Evolutionary conservation across 2,888 invertebrate species (phyloP).

Genomic region (Melipona bicolor): DNA sequence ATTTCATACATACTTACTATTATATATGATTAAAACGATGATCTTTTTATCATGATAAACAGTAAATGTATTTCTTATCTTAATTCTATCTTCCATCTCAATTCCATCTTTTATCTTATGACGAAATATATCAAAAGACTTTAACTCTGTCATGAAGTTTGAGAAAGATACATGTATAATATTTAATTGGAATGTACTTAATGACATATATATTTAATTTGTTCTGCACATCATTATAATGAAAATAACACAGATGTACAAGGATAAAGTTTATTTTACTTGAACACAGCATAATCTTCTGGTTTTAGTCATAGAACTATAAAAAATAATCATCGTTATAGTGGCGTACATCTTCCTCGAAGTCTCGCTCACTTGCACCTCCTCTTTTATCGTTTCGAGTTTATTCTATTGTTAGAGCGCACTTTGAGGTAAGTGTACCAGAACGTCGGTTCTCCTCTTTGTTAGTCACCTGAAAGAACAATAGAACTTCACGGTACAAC

Average conservation of each 20-base stretch:
- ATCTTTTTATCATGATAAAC: background rate
- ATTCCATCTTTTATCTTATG: background rate
- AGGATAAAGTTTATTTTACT: background rate
- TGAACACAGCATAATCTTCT: conserved; percentile 14
- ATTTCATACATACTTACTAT: background rate
- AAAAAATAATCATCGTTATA: conserved; percentile 62
- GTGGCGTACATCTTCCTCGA: conserved; percentile 50
- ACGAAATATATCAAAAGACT: background rate
- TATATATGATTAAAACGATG: background rate
- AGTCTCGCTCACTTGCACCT: conserved; percentile 49
- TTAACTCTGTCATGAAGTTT: background rate
- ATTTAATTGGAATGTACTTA: too few relatives aligned
- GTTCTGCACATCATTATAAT: background rate
- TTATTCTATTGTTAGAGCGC: conserved; percentile 59
- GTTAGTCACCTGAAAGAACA: conserved; percentile 46
- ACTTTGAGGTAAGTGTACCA: conserved; percentile 52
- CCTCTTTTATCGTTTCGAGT: conserved; percentile 53
- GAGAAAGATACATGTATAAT: background rate
- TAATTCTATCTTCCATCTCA: background rate
- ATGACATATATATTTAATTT: too few relatives aligned
- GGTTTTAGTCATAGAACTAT: conserved; percentile 25
- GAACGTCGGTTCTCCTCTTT: conserved; percentile 49
- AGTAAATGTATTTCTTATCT: background rate
- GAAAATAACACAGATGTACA: background rate
- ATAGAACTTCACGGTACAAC: conserved; percentile 43